Base-by-base conservation (phyloP, 2,888 invertebrate genomes). In the Apamea epomidion region DNA sequence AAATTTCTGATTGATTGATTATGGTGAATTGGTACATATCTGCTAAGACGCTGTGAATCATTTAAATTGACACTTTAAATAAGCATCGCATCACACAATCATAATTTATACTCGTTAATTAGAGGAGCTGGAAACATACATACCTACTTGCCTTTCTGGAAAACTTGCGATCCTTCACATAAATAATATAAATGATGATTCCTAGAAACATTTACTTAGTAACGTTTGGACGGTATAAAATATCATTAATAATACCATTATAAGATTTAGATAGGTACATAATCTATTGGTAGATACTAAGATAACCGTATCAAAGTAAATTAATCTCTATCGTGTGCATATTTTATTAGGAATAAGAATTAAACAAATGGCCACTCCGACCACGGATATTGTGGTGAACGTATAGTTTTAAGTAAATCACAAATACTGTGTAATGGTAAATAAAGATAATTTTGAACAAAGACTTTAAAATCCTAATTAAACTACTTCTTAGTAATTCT, bases 321-420 rank as follows among this genome's bases (percentile, higher is more conserved):
- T 82, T 89, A 85, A 89, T 90, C 84, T 86, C 72, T 76, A 83
- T 79, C 78, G 76, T 64, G 51, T 76, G 73, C 68, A 86, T 81
- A 84, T 78, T 88, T 82, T 80, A 83, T 70, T 82, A 68, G n/a
- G 60, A 62, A 72, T 64, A 80, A 74, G 65, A 77, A 81, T 82
- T 74, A 80, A 69, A 58, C 64, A 76, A 78, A 72, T 71, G 72
- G 60, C 86, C 90, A 93, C 87, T 91, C 76, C 70, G 81, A 79
- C 84, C 76, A 78, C 90, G 86, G 85, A 87, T 85, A 81, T 74
- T 68, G 85, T 74, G 77, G 87, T 81, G 89, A 87, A 84, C 88
- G 85, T 86, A 75, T 78, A 81, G 67, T 74, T 48, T 21, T 68
- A 72, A 51, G 64, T 64, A 45, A 58, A 65, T 70, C 74, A 74